Base-by-base conservation (phyloP, 2,797 vertebrate species). In the Acipenser ruthenus region DNA sequence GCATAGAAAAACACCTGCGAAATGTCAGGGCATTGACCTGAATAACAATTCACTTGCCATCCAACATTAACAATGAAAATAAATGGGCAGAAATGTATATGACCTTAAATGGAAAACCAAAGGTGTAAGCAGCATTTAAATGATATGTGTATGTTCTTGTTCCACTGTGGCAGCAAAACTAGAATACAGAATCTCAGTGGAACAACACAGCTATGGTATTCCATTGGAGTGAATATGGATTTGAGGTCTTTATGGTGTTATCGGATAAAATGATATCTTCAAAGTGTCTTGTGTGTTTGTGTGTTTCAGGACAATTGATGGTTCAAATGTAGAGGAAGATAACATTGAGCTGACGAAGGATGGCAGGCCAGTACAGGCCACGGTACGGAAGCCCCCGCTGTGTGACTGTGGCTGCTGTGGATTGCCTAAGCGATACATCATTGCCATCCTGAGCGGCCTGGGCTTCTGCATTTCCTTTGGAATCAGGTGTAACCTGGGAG, bases 391-490 rank as follows among this genome's bases (percentile, higher is more conserved):
- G 0, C 68, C 79, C 0, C 89, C 82, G 0, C 72, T 77, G 11
- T 87, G 93, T 8, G 88, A 93, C 80, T 97, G 95, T 68, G 71
- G 76, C 75, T 98, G 97, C 77, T 95, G 91, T 0, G 94, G 96
- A 1, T 74, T 96, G 66, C 97, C 96, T 60, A 97, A 97, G 68
- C 94, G 96, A 51, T 98, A 98, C 82, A 95, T 99, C 84, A 94
- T 98, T 0, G 96, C 95, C 78, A 89, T 98, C 23, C 95, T 99
- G 86, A 97, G 95, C 0, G 96, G 95, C 6, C 85, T 99, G 75
- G 97, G 97, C 50, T 99, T 99, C 79, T 99, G 97, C 87, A 99
- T 99, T 82, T 99, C 97, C 50, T 99, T 99, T 0, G 95, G 97
- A 67, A 99, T 99, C 77, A 87, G 97, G 10, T 99, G 97, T 77